Evolutionary conservation across 2,797 vertebrate species (phyloP), one percentile per base, ranked within the genome.

Genomic region (Danionella dracula): DNA sequence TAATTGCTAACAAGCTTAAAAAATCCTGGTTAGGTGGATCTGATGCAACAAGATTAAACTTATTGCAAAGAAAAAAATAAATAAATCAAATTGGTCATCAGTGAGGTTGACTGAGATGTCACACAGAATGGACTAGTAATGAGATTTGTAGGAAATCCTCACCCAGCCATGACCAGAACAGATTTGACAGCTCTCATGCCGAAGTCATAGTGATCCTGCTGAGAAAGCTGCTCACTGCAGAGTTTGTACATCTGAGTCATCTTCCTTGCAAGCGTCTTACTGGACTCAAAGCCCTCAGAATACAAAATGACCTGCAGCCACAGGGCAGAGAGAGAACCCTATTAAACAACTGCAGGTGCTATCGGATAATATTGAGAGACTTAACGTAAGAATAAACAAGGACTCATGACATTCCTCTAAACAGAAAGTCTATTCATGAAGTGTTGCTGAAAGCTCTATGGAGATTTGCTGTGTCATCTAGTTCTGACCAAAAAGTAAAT

Each of bases 211-310:
- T 93, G 92, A 79, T 94, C 92, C 81, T 94, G 92, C 66, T 93
- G 92, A 41, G 92, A 94, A n/a, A 95, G 89, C 83, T 94, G 91
- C 65, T 93, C 91, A 1, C 90, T 94, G 81, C 92, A 93, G 42
- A 93, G 87, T 79, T 93, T 93, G 79, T 93, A 93, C 91, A 94
- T 92, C 74, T 94, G 92, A 51, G 91, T 95, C 90, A 93, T 93
- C 79, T 93, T 94, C 67, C 91, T 83, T 0, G 90, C 90, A 58
- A 92, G 79, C 61, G 80, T 86, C 82, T 92, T 92, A 79, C 93
- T 93, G 49, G 90, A 93, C 81, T 92, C 89, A 70, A 93, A 94
- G 70, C 93, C 92, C 81, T 94, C 92, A 0, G 92, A 93, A 79
- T 93, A 94, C 5, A 93, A 76, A 82, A 92, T 91, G 64, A 94